Percentiles rank a stretch among this genome's conserved stretches.
These are phyloP conservation scores for Nebria salina DNA, from an alignment of 2,888 invertebrate species.

Conservation along the genomic window DNA sequence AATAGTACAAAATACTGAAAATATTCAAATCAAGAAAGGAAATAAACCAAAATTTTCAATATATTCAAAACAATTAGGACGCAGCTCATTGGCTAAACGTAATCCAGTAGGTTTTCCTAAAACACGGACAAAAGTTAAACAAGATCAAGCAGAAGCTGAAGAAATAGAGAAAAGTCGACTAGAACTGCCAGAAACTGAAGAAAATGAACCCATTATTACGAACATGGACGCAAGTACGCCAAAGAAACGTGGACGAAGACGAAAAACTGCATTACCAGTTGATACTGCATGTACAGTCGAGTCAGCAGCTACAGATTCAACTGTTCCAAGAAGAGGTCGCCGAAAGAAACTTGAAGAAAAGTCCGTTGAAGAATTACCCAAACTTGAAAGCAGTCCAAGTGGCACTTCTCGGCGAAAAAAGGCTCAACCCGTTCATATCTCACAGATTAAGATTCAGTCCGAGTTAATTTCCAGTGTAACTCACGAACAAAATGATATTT, in stretches of 20 bases:
- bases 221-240: background rate
- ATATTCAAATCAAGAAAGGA: background rate
- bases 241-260: background rate
- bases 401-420: background rate
- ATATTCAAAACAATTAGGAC: too few species aligned
- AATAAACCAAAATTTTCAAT: background rate
- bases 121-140: background rate
- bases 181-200: background rate
- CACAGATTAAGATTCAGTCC: background rate
- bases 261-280: background rate
- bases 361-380: background rate
- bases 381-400: background rate
- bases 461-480: background rate
- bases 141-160: background rate
- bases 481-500: background rate
- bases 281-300: background rate
- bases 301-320: background rate
- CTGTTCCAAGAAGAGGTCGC: background rate
- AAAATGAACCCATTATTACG: background rate
- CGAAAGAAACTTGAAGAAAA: background rate
- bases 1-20: background rate
- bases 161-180: background rate
- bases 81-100: too few species aligned
- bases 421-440: background rate
- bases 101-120: background rate